These are phyloP conservation scores for Tipula unca DNA, from an alignment of 2,888 invertebrate genomes.

Conservation along the genomic window DNA sequence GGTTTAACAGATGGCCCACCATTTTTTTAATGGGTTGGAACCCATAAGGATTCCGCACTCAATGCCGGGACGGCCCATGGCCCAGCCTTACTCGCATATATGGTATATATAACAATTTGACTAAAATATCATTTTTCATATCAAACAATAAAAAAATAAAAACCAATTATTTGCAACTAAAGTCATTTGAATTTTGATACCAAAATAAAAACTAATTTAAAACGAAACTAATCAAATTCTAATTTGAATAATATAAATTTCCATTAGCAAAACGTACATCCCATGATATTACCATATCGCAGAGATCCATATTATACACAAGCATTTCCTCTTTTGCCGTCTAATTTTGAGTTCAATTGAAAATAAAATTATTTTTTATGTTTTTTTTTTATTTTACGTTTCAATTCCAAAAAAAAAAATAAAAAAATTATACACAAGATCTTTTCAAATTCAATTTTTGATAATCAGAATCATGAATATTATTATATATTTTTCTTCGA, in stretches of 20 bases:
- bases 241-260: neutral
- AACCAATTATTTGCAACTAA: neutral
- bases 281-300: neutral
- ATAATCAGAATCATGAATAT: neutral
- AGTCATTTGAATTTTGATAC: neutral
- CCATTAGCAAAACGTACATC: neutral
- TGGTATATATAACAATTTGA: too few species aligned
- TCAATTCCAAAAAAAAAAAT: neutral
- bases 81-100: too few species aligned
- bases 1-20: too few species aligned
- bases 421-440: neutral
- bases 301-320: neutral
- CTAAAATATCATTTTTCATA: too few species aligned
- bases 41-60: too few species aligned
- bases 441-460: neutral
- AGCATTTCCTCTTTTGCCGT: neutral
- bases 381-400: neutral
- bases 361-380: neutral
- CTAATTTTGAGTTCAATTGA: neutral
- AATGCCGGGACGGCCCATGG: too few species aligned
- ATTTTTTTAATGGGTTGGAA: too few species aligned
- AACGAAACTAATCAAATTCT: neutral
- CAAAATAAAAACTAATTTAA: neutral
- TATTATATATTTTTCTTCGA: neutral
- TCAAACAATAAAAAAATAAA: neutral